Conservation (phyloP, 2,797 vertebrate species). For the Phoxinus dragarum region DNA sequence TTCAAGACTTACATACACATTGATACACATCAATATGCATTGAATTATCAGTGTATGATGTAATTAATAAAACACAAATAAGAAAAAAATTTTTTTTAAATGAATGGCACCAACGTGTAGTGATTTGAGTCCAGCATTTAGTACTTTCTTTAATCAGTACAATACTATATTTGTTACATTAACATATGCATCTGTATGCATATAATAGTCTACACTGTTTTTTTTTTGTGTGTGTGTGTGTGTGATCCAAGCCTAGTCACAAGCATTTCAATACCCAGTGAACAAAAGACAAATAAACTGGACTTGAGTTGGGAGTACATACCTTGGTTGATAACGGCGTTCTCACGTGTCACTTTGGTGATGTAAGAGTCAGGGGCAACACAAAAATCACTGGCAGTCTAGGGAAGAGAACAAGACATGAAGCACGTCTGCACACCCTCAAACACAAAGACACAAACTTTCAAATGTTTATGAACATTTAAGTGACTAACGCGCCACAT, state of each 20-base stretch:
- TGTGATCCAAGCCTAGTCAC: background rate
- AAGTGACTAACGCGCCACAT: background rate
- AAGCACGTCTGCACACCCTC: constrained; percentile 40
- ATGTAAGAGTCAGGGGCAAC: constrained; percentile 89
- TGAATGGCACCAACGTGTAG: background rate
- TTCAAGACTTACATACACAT: background rate
- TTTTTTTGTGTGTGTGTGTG: background rate
- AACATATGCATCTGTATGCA: background rate
- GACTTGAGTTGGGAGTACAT: constrained; percentile 23
- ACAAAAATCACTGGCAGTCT: constrained; percentile 96
- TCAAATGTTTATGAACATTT: background rate
- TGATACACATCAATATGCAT: background rate
- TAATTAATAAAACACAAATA: background rate
- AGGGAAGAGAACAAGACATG: constrained; percentile 58
- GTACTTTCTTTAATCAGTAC: background rate
- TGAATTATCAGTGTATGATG: background rate
- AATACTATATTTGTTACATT: background rate
- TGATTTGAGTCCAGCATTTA: background rate
- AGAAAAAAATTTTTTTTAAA: background rate
- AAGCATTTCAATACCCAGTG: background rate
- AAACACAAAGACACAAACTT: background rate
- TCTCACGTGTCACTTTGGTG: constrained; percentile 86
- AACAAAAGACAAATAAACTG: background rate
- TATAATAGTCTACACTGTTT: background rate
- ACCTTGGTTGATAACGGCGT: constrained; percentile 82